Percentiles rank a stretch among this genome's conserved stretches.
phyloP scores from a whole-genome alignment of 2,888 invertebrate genomes.

The Stenodera caucasica region DNA sequence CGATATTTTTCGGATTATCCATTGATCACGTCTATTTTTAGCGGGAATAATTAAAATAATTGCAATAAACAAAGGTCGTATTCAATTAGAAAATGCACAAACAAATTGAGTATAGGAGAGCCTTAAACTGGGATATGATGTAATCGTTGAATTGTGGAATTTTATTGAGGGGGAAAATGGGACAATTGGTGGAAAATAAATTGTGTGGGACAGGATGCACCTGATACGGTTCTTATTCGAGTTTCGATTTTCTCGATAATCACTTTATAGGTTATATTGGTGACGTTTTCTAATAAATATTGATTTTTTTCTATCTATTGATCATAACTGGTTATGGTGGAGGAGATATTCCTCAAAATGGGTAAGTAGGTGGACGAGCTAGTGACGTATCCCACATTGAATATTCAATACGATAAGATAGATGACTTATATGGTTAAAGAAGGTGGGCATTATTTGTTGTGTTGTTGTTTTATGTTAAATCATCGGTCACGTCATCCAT shows the following conservation, averaged over 20 bases:
- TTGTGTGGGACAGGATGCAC: background rate
- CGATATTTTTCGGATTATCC: background rate
- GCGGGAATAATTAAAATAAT: background rate
- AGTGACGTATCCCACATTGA: background rate
- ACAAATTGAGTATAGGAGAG: background rate
- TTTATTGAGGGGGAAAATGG: background rate
- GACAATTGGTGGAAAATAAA: background rate
- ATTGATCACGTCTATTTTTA: background rate
- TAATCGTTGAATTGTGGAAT: background rate
- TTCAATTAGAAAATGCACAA: background rate
- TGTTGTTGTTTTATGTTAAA: background rate
- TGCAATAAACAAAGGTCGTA: background rate
- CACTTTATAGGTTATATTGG: no score
- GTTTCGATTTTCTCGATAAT: no score
- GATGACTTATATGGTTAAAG: background rate
- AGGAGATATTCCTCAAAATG: background rate
- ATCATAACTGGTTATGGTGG: no score
- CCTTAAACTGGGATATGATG: background rate
- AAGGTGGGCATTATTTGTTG: background rate
- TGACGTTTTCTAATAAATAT: no score
- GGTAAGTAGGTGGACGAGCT: constrained; percentile 3
- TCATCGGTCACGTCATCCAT: background rate
- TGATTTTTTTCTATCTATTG: no score
- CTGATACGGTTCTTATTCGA: background rate
- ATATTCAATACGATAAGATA: background rate